phyloP scores from a whole-genome alignment of 2,888 invertebrate genomes.

The Argyra leucocephala region DNA sequence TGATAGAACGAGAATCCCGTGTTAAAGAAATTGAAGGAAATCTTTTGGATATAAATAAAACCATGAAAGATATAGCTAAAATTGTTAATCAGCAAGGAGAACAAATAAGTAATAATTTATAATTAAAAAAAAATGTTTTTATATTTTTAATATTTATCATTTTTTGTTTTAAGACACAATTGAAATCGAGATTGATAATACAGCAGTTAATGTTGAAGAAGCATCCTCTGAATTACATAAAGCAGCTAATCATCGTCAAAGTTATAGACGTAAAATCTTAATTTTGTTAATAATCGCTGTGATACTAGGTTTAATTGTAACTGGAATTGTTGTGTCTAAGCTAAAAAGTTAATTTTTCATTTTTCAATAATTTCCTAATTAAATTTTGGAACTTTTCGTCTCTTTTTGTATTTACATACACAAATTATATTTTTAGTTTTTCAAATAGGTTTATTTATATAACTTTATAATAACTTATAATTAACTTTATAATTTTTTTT shows the following conservation, averaged over 20 bases:
- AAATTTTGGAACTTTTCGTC: too few species aligned
- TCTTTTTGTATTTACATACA: too few species aligned
- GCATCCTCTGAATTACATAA: constrained; percentile 71
- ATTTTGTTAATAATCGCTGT: constrained; percentile 58
- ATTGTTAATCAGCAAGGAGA: constrained; percentile 65
- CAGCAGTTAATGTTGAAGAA: constrained; percentile 65
- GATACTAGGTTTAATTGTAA: constrained; percentile 57
- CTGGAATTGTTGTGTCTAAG: constrained; percentile 56
- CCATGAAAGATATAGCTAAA: constrained; percentile 65
- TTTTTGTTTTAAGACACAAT: constrained; percentile 59
- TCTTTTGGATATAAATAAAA: constrained; percentile 72
- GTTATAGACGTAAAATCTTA: constrained; percentile 64
- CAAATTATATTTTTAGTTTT: too few species aligned
- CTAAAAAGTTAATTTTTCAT: constrained; percentile 45
- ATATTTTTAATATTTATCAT: constrained; percentile 13
- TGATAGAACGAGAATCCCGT: constrained; percentile 69
- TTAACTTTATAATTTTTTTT: too few species aligned
- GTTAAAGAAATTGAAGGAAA: constrained; percentile 72
- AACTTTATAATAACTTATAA: too few species aligned
- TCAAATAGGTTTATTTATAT: too few species aligned
- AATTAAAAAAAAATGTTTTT: not conserved
- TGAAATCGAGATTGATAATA: constrained; percentile 69
- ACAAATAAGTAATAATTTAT: constrained; percentile 54
- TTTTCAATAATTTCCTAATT: constrained; percentile 8
- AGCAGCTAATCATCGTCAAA: constrained; percentile 69